These are phyloP conservation scores for Chascanopsetta lugubris DNA, from an alignment of 2,113 vertebrate species.

Conservation along the genomic window DNA sequence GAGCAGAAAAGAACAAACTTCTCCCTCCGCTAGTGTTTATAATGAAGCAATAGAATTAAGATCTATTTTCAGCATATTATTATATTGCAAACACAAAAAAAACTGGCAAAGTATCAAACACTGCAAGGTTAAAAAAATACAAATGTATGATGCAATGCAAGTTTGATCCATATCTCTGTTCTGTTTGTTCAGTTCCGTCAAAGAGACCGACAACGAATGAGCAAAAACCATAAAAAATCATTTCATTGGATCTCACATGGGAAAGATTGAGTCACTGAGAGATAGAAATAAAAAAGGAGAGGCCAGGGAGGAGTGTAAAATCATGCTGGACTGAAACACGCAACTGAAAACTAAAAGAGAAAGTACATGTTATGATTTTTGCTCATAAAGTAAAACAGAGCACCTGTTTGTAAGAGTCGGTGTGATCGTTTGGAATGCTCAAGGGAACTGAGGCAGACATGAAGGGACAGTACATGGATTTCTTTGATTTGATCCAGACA, in stretches of 20 bases:
- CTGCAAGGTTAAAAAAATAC: constrained; percentile 4
- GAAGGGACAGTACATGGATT: constrained; percentile 24
- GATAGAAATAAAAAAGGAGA: constrained; percentile 3
- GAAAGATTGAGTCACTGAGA: constrained; percentile 47
- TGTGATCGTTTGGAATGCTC: constrained; percentile 1
- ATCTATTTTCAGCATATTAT: not conserved
- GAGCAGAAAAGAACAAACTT: rapidly evolving
- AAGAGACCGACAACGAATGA: constrained; percentile 33
- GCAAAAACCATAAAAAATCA: constrained; percentile 10
- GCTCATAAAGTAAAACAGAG: not conserved
- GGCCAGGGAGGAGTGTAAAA: not conserved
- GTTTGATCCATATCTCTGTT: constrained; percentile 23
- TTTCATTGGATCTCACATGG: constrained; percentile 32
- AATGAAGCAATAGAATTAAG: not conserved
- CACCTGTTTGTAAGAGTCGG: not conserved
- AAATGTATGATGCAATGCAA: not conserved
- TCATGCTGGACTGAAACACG: not conserved
- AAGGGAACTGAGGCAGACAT: constrained; percentile 16
- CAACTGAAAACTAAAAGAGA: not conserved
- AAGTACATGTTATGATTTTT: not conserved
- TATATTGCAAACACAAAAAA: not conserved
- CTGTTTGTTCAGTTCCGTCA: constrained; percentile 13
- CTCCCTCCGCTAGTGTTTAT: not conserved
- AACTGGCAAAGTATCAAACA: not conserved
- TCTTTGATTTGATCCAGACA: constrained; percentile 41